phyloP scores from a whole-genome alignment of 1,140 invertebrate species.

The Teleopsis dalmanni region DNA sequence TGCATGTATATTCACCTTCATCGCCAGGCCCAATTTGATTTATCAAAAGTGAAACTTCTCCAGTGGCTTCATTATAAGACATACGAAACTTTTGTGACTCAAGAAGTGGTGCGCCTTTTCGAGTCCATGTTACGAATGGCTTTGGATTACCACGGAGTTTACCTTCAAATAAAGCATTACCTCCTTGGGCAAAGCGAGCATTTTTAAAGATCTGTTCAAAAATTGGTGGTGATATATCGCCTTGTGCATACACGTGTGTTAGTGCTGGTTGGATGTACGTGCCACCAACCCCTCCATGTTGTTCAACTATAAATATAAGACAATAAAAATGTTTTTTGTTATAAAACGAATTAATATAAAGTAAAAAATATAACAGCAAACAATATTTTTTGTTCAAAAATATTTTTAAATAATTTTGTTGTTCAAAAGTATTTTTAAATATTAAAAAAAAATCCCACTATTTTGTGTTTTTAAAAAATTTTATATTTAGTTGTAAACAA shows the following conservation, averaged over 20 bases:
- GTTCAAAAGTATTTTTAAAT: neutral
- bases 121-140: conserved; percentile 90
- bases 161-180: conserved; percentile 88
- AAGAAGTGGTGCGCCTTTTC: conserved; percentile 72
- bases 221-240: conserved; percentile 74
- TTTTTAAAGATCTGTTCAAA: conserved; percentile 91
- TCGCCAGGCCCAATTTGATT: conserved; percentile 87
- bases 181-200: conserved; percentile 86
- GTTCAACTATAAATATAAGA: conserved; percentile 32
- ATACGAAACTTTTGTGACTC: conserved; percentile 79
- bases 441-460: neutral
- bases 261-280: conserved; percentile 34
- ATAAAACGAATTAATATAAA: too few relatives aligned
- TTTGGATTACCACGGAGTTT: conserved; percentile 84
- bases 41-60: conserved; percentile 69
- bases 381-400: neutral
- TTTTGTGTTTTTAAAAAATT: too few relatives aligned
- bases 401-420: neutral
- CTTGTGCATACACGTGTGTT: conserved; percentile 47
- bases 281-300: conserved; percentile 30
- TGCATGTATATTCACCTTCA: conserved; percentile 93
- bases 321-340: too few relatives aligned
- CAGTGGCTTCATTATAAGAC: conserved; percentile 79
- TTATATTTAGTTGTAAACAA: too few relatives aligned
- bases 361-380: neutral